Percentiles rank a stretch among this genome's conserved stretches.
These are phyloP conservation scores for Odontomachus brunneus DNA, from an alignment of 1,140 invertebrate genomes.

Conservation along the genomic window DNA sequence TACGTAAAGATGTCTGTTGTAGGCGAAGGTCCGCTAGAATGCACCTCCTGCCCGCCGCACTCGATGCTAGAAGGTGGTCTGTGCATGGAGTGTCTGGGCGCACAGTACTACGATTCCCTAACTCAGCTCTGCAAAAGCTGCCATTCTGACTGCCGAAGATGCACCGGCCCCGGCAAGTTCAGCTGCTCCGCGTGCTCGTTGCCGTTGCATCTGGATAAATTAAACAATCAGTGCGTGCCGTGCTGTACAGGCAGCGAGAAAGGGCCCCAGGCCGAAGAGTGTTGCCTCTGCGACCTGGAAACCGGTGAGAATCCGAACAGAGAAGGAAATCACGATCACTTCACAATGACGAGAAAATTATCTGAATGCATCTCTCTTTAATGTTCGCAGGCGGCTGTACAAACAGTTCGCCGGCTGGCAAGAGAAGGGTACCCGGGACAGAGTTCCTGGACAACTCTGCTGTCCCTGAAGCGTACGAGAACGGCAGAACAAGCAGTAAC, in stretches of 20 bases:
- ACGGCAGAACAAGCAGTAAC: constrained; percentile 78
- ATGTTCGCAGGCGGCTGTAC: constrained; percentile 87
- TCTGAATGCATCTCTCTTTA: neutral
- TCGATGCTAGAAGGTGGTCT: constrained; percentile 91
- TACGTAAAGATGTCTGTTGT: constrained; percentile 39
- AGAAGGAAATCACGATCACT: too few species aligned
- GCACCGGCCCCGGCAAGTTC: constrained; percentile 89
- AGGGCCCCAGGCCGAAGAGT: constrained; percentile 84
- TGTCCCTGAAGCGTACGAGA: constrained; percentile 79
- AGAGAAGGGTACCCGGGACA: constrained; percentile 89
- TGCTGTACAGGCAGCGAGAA: constrained; percentile 87
- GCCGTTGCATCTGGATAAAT: constrained; percentile 88
- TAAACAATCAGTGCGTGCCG: constrained; percentile 91
- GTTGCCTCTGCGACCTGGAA: constrained; percentile 89
- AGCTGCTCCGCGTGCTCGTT: constrained; percentile 89
- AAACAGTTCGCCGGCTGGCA: constrained; percentile 90
- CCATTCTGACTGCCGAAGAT: constrained; percentile 89
- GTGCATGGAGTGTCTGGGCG: constrained; percentile 90
- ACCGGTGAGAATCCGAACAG: constrained; percentile 85
- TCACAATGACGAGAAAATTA: too few species aligned
- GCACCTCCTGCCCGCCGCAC: constrained; percentile 89
- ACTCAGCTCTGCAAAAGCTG: constrained; percentile 89
- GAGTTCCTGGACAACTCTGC: constrained; percentile 83
- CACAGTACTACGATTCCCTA: constrained; percentile 90
- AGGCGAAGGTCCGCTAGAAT: constrained; percentile 90